Base-by-base conservation (phyloP, 2,797 vertebrate genomes). In the Cygnus olor region DNA sequence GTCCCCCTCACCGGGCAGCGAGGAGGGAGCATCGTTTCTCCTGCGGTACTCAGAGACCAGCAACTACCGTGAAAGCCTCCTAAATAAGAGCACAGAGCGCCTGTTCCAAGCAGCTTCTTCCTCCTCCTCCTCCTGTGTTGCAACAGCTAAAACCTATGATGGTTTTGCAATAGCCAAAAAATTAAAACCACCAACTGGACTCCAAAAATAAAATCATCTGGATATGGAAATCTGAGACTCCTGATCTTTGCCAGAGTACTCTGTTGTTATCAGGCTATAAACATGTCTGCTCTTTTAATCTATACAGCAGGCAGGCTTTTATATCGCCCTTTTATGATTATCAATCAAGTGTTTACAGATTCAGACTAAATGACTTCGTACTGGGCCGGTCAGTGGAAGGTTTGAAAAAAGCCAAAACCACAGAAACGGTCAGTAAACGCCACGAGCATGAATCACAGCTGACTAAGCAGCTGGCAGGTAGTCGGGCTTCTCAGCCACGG, bases 141-240 rank as follows among this genome's bases (percentile, higher is more conserved):
- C 96, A 95, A 95, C 76, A 95, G 76, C 96, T 78, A 92, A 82
- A 82, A 89, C 91, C 93, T 91, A 96, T 0, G 51, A 85, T 65
- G 90, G 76, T 96, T 95, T 97, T 96, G 95, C 95, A 97, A 96
- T 5, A 94, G 92, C 81, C 94, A 96, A 92, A 92, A 95, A 95
- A 92, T 76, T 84, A 92, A 95, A 97, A 95, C 92, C 95, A 96
- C 91, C 79, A 93, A 96, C 58, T 53, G 89, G 92, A 96, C 90
- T 95, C 94, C 92, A 95, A 96, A 96, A 96, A 95, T 95, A 97
- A 95, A 95, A 42, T 94, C 90, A 94, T 94, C 92, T 97, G 96
- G 95, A 95, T 81, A 92, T 19, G 76, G 90, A 94, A 95, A 96
- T 93, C 45, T 5, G 79, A 96, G 76, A 95, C 89, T 87, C 58